Percentiles rank a stretch among this genome's conserved stretches.
Evolutionary conservation across 1,140 invertebrate genomes (phyloP).

Genomic region (Hetaerina americana): DNA sequence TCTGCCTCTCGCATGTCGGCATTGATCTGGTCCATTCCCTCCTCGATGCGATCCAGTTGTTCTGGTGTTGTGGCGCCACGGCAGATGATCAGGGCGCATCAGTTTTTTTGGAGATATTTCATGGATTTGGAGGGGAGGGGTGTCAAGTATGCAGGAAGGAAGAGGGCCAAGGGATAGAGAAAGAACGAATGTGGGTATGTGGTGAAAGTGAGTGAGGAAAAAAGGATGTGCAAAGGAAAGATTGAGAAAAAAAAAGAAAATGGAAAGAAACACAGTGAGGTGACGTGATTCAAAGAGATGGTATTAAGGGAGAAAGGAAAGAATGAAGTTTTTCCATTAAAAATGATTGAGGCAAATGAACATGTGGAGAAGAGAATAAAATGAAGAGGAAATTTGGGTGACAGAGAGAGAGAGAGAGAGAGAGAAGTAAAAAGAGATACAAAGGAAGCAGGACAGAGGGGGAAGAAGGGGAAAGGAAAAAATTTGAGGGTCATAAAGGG

Average conservation of each 20-base stretch:
- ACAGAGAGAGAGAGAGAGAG: constrained; percentile 1
- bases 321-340: too few relatives aligned
- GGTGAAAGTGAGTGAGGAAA: background rate
- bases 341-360: too few relatives aligned
- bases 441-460: background rate
- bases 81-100: too few relatives aligned
- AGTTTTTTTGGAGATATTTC: too few relatives aligned
- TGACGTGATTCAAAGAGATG: constrained; percentile 8
- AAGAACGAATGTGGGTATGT: background rate
- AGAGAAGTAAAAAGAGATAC: constrained; percentile 3
- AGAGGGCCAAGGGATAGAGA: background rate
- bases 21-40: constrained; percentile 99
- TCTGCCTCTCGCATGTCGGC: constrained; percentile 98
- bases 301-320: constrained; percentile 14
- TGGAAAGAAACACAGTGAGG: constrained; percentile 12
- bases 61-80: constrained; percentile 48
- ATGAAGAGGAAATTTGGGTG: too few relatives aligned
- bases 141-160: too few relatives aligned
- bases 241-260: constrained; percentile 9
- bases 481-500: background rate
- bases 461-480: background rate
- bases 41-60: constrained; percentile 97
- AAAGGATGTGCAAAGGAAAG: constrained; percentile 9
- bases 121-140: too few relatives aligned
- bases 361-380: too few relatives aligned